phyloP scores from a whole-genome alignment of 2,888 invertebrate genomes.

The Candidula unifasciata region DNA sequence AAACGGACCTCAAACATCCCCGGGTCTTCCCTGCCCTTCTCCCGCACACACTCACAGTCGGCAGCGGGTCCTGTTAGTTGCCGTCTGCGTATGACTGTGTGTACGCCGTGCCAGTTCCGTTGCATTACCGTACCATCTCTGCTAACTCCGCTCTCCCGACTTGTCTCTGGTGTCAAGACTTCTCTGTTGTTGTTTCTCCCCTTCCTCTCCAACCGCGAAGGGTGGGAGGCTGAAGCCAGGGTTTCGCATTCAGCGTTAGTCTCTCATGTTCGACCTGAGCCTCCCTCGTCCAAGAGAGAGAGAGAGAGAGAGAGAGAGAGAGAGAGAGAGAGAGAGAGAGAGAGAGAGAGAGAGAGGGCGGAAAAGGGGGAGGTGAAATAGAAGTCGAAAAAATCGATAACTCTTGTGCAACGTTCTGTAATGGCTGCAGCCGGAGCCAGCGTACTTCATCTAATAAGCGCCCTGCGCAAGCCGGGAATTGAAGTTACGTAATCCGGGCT shows the following conservation, averaged over 20 bases:
- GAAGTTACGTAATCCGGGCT: no score
- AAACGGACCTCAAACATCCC: background rate
- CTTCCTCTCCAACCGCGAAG: background rate
- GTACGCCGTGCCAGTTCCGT: background rate
- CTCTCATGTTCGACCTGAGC: background rate
- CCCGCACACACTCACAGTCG: background rate
- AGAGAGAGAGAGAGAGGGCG: no score
- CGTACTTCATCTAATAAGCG: background rate
- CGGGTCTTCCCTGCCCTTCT: background rate
- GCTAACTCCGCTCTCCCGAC: background rate
- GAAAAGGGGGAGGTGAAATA: background rate
- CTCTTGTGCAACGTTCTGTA: conserved; percentile 19
- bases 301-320: no score
- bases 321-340: no score
- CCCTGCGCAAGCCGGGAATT: no score
- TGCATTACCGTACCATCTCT: background rate
- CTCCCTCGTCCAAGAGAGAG: background rate
- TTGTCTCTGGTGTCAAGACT: background rate
- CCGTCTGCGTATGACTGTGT: background rate
- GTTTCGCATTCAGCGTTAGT: background rate
- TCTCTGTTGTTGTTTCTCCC: background rate
- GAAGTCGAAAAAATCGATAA: conserved; percentile 23
- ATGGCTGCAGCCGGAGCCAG: conserved; percentile 7
- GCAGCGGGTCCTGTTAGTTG: background rate
- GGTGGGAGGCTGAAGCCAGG: background rate